phyloP scores from a whole-genome alignment of 2,888 invertebrate species.

The Choristoneura rosaceana region DNA sequence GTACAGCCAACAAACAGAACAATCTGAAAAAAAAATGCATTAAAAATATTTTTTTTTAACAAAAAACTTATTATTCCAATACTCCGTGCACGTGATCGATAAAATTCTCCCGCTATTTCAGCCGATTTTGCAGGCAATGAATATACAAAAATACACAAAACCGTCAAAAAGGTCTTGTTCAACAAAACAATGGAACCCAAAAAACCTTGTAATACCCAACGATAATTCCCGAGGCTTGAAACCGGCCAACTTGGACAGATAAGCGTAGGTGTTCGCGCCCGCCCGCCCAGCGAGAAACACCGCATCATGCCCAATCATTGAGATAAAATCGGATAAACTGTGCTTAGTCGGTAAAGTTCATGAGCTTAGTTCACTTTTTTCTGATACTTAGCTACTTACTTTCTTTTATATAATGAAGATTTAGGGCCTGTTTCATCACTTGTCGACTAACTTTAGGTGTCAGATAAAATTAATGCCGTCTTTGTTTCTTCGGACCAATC shows the following conservation, averaged over 20 bases:
- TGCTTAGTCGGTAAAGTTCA: conserved; percentile 4
- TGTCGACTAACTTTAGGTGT: no score
- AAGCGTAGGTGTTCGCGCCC: conserved; percentile 11
- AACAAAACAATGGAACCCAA: background rate
- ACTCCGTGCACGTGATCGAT: no score
- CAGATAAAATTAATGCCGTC: no score
- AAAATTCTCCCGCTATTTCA: background rate
- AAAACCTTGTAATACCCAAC: conserved; percentile 3
- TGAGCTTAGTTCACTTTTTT: background rate
- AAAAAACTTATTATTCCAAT: no score
- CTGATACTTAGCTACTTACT: background rate
- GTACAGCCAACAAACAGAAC: no score
- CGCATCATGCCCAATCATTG: conserved; percentile 33
- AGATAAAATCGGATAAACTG: conserved; percentile 32
- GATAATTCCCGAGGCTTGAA: background rate
- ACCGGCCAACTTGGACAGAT: conserved; percentile 4
- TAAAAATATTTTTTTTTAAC: no score
- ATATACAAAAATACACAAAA: background rate
- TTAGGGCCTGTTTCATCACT: no score
- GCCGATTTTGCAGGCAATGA: background rate
- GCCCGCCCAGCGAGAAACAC: conserved; percentile 4
- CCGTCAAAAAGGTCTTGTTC: background rate
- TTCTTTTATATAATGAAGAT: background rate
- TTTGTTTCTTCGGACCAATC: no score
- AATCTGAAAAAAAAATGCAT: no score